These are phyloP conservation scores for Linepithema humile DNA, from an alignment of 1,140 invertebrate genomes.

Conservation along the genomic window DNA sequence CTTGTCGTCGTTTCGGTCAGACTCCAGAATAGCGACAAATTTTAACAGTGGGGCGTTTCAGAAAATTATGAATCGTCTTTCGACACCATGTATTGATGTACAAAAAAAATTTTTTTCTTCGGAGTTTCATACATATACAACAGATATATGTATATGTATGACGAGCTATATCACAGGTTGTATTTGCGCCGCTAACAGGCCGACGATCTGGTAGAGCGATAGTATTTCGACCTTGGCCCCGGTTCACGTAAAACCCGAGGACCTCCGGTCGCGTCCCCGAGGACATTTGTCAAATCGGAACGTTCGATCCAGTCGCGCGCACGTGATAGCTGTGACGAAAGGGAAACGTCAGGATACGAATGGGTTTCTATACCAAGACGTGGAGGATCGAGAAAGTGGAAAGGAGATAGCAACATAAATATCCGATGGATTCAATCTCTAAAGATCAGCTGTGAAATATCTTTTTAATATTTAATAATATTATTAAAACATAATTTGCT, in stretches of 20 bases:
- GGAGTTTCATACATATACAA: neutral
- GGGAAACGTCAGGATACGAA: slow-evolving; percentile 25
- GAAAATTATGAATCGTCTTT: neutral
- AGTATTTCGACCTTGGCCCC: slow-evolving; percentile 40
- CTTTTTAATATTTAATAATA: neutral
- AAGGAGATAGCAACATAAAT: neutral
- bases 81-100: neutral
- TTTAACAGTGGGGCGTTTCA: neutral
- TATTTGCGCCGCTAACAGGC: slow-evolving; percentile 8
- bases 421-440: neutral
- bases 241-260: slow-evolving; percentile 36
- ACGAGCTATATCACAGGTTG: neutral
- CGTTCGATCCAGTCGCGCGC: slow-evolving; percentile 43
- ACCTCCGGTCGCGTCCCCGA: slow-evolving; percentile 29
- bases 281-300: slow-evolving; percentile 51
- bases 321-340: slow-evolving; percentile 46
- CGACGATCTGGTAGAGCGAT: slow-evolving; percentile 13
- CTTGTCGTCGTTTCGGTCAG: slow-evolving; percentile 46
- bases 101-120: neutral
- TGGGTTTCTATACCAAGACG: slow-evolving; percentile 4
- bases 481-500: neutral
- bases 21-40: slow-evolving; percentile 65
- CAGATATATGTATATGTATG: neutral
- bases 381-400: neutral
- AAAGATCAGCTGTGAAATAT: neutral